These are phyloP conservation scores for Alca torda DNA, from an alignment of 2,797 vertebrate species.

Conservation along the genomic window DNA sequence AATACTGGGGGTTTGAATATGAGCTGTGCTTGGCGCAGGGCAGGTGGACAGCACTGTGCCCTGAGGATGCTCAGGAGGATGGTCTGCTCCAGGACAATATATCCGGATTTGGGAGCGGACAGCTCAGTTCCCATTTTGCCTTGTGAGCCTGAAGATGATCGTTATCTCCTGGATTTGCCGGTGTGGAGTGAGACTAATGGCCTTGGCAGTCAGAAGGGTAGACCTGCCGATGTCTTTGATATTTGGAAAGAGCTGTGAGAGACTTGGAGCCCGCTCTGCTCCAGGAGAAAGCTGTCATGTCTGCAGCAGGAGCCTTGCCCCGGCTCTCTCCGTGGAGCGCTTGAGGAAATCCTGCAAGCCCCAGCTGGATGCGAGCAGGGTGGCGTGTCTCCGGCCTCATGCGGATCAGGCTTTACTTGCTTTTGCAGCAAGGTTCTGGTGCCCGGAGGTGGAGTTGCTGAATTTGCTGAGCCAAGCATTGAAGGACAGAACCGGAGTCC, in stretches of 20 bases:
- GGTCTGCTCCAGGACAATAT: neutral
- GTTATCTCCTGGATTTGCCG: neutral
- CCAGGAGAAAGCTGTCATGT: neutral
- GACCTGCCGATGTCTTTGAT: neutral
- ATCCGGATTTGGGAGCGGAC: neutral
- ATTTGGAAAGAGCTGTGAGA: neutral
- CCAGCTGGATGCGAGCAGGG: neutral
- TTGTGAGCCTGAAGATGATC: neutral
- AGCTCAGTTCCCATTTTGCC: neutral
- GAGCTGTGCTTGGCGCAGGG: neutral
- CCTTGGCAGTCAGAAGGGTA: neutral
- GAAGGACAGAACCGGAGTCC: neutral
- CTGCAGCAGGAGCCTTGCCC: neutral
- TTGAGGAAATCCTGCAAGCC: neutral
- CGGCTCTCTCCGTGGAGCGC: neutral
- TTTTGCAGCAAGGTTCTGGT: neutral
- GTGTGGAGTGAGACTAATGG: neutral
- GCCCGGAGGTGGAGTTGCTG: neutral
- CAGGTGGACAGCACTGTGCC: neutral
- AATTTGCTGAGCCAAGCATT: neutral
- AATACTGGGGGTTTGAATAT: neutral
- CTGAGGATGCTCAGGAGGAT: neutral
- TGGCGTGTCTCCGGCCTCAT: neutral
- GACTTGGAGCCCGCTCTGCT: neutral
- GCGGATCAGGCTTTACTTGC: neutral